Evolutionary conservation across 2,113 vertebrate species (phyloP).

Genomic region (Poicephalus meyeri): DNA sequence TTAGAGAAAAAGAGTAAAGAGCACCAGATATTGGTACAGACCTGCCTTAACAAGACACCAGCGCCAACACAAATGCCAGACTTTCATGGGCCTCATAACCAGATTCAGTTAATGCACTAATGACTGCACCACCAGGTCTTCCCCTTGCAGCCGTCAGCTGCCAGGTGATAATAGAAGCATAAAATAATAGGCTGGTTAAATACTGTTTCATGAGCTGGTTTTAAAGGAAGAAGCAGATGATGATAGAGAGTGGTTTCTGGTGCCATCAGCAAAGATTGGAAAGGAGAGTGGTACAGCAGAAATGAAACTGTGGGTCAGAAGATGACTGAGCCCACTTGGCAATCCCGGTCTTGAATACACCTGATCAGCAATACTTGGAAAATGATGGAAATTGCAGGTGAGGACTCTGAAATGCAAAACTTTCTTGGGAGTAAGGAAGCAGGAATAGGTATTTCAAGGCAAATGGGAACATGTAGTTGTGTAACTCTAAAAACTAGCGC

Average conservation of each 20-base stretch:
- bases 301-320: neutral
- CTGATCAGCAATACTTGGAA: neutral
- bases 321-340: neutral
- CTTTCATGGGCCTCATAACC: neutral
- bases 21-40: neutral
- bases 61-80: neutral
- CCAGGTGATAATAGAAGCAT: neutral
- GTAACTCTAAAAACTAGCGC: neutral
- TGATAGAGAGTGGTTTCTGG: neutral
- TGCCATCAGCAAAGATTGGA: neutral
- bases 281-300: neutral
- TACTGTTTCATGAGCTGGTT: neutral
- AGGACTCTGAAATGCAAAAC: neutral
- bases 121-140: neutral
- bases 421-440: neutral
- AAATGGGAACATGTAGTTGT: neutral
- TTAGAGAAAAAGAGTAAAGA: neutral
- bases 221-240: neutral
- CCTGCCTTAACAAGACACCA: neutral
- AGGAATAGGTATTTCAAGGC: neutral
- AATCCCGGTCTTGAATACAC: neutral
- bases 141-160: neutral
- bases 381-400: neutral
- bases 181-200: neutral
- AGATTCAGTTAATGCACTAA: neutral